Evolutionary conservation across 1,140 invertebrate genomes (phyloP).

Genomic region (Aphelenchoides avenae): DNA sequence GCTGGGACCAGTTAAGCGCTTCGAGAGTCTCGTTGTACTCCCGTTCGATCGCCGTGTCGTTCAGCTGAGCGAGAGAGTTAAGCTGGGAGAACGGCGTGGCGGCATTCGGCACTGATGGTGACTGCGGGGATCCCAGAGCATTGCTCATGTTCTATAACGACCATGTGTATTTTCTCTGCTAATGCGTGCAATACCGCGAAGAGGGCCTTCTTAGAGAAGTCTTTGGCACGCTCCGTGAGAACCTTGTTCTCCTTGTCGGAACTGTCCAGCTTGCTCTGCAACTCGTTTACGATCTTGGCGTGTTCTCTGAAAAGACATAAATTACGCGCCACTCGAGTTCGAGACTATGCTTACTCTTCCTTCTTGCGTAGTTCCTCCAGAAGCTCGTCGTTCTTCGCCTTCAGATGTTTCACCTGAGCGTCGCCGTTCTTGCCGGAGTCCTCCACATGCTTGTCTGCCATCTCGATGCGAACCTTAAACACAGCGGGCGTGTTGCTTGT

Average conservation of each 20-base stretch:
- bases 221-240: constrained; percentile 11
- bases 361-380: constrained; percentile 19
- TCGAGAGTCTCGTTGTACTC: no score
- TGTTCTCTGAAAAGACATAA: constrained; percentile 13
- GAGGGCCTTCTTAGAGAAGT: constrained; percentile 31
- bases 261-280: neutral
- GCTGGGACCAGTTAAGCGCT: neutral
- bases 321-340: neutral
- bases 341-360: constrained; percentile 17
- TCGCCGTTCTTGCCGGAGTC: constrained; percentile 8
- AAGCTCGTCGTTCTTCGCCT: constrained; percentile 10
- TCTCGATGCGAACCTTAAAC: constrained; percentile 30
- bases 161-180: neutral
- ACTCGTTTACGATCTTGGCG: neutral
- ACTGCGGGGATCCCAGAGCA: constrained; percentile 13
- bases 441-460: constrained; percentile 29
- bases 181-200: constrained; percentile 17
- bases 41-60: no score
- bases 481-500: neutral
- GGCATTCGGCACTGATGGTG: neutral
- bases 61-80: no score
- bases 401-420: constrained; percentile 11
- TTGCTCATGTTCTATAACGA: constrained; percentile 3
- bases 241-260: constrained; percentile 8
- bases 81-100: neutral